Base-by-base conservation (phyloP, 35 echinoderm and acorn worm genomes). In the Heliocidaris tuberculata region DNA sequence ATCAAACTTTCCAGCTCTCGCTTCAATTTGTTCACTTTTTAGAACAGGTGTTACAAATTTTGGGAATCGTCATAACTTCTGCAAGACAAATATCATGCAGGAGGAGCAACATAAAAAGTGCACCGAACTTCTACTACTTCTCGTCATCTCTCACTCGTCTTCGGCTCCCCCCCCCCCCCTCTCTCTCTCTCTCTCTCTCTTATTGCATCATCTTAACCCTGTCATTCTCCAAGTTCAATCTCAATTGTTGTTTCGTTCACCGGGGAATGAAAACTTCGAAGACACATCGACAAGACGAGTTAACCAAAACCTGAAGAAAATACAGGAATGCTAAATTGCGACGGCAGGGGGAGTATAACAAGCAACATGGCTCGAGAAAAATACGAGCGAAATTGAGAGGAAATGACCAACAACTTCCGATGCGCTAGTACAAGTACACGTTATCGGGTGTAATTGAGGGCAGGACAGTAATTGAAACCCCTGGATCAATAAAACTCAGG, bases 331-430 rank as follows among this genome's bases (percentile, higher is more conserved):
- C 65, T n/a, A 78, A 78, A 78, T 24, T 78, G 65, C 21, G 21
- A 78, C 65, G 21, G 27, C 24, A 27, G 65, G 65, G 65, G 15
- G 15, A 13, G 52, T n/a, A 6, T n/a, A 78, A 78, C 65, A 78
- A 78, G 65, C 60, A 70, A 70, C 60, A 27, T 24, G 60, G 60
- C 65, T 19, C 21, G 87, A 48, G 87, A 48, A 89, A 88, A 89
- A 89, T 89, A 89, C 87, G 31, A 89, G 31, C 87, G 29, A 89
- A 89, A 89, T 48, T 32, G 47, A 89, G 35, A 89, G 87, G 87
- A 89, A 47, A 89, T 89, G 87, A 89, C 87, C 87, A 89, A 89
- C 87, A 89, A 89, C 87, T 89, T 89, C 87, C 87, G 87, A 89
- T 89, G 87, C 87, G 87, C 87, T 89, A n/a, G 87, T 89, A 47